Evolutionary conservation across 2,113 vertebrate genomes (phyloP).

Genomic region (Madoqua kirkii): DNA sequence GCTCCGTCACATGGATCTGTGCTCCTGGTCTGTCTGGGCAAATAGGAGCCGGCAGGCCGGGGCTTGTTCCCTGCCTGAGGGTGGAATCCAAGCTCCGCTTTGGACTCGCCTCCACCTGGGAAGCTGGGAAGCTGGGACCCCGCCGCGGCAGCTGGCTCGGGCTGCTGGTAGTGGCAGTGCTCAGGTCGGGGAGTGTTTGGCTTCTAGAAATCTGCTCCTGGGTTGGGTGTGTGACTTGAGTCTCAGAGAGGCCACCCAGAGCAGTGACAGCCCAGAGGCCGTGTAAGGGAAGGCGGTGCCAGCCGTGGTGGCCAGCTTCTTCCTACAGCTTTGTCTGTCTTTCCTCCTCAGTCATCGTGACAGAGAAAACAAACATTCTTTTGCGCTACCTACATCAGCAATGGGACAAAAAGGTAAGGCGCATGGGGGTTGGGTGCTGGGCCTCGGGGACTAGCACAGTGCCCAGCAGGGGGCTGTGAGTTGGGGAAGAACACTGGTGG

Average conservation of each 20-base stretch:
- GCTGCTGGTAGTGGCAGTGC: not conserved
- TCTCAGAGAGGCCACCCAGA: not conserved
- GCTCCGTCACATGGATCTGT: not conserved
- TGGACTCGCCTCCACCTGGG: not conserved
- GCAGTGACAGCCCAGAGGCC: not conserved
- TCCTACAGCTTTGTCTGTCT: slow-evolving; percentile 12
- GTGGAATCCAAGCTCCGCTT: not conserved
- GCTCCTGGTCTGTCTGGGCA: not conserved
- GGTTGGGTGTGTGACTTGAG: not conserved
- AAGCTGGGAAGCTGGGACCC: not conserved
- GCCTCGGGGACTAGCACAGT: rapidly evolving
- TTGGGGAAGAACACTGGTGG: not conserved
- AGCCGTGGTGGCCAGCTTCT: not conserved
- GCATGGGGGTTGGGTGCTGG: rapidly evolving
- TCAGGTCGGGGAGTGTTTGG: not conserved
- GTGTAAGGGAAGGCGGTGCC: not conserved
- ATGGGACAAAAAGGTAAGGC: slow-evolving; percentile 95
- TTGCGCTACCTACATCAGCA: slow-evolving; percentile 95
- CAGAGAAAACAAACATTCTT: slow-evolving; percentile 97
- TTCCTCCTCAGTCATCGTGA: slow-evolving; percentile 89
- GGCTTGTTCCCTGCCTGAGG: rapidly evolving
- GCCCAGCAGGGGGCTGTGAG: not conserved
- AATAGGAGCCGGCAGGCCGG: not conserved
- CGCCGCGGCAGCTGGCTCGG: rapidly evolving
- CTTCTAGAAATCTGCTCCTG: not conserved